These are phyloP conservation scores for Catocala fraxini DNA, from an alignment of 2,888 invertebrate genomes.

Conservation along the genomic window DNA sequence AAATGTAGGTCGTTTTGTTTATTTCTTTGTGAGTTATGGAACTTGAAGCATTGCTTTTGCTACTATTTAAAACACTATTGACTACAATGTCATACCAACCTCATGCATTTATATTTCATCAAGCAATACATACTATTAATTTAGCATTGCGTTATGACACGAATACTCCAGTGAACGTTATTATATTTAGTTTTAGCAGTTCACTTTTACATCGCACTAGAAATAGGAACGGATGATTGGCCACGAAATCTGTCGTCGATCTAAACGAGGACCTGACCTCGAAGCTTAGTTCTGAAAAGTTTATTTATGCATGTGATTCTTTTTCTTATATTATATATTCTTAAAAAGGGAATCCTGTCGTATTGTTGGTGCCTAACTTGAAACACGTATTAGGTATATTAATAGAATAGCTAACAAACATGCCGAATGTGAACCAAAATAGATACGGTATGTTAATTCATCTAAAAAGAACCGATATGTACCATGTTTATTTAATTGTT, in stretches of 20 bases:
- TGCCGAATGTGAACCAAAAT: too few species aligned
- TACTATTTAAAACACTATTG: conserved; percentile 4
- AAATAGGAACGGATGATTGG: conserved; percentile 59
- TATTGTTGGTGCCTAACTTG: too few species aligned
- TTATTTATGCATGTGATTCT: conserved; percentile 10
- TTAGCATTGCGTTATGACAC: conserved; percentile 41
- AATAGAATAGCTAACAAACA: too few species aligned
- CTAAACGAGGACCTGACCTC: conserved; percentile 51
- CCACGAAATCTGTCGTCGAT: conserved; percentile 45
- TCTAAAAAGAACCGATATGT: too few species aligned
- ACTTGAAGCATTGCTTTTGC: conserved; percentile 12
- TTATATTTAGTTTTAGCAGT: conserved; percentile 41
- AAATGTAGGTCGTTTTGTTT: neutral
- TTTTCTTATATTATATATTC: too few species aligned
- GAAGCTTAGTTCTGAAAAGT: conserved; percentile 54
- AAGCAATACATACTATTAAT: conserved; percentile 50
- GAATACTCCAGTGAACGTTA: conserved; percentile 54
- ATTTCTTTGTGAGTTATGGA: neutral
- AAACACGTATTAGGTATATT: too few species aligned
- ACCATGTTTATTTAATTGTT: too few species aligned
- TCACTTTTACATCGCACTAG: conserved; percentile 50
- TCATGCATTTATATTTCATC: conserved; percentile 40
- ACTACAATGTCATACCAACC: conserved; percentile 13
- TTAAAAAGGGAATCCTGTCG: too few species aligned
- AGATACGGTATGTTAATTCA: too few species aligned